Base-by-base conservation (phyloP, 2,888 invertebrate genomes). In the Amblyteles armatorius region DNA sequence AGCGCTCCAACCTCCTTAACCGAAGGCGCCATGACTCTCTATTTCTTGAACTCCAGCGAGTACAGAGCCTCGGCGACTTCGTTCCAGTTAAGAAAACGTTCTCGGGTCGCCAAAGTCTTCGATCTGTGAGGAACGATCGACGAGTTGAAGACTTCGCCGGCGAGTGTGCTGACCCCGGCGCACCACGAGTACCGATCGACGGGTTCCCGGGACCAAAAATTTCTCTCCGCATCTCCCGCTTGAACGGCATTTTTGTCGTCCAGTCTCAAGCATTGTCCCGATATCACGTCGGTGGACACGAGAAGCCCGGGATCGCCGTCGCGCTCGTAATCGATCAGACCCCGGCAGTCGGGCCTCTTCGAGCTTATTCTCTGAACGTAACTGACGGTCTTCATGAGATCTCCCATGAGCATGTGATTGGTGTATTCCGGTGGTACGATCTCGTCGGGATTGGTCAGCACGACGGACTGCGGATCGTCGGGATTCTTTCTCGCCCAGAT, bases 381-480 rank as follows among this genome's bases (percentile, higher is more conserved):
- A 6, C 36, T 52, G 6, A 77, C 22, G 3, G 52, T 67, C 40
- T 77, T 77, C 76, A 67, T 77, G 5, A 77, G 29, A 67, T 77
- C 76, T 16, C 67, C 76, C 76, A 77, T 77, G 11, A 77, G 40
- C 67, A 67, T 40, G 13, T 77, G 76, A 77, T 77, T 77, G 26
- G 65, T 77, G 40, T 77, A 77, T 16, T 55, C 76, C 22, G 26
- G 16, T 2, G 76, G 76, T 26, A 77, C 67, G 0, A 77, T 77
- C 1, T 67, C 76, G n/a, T 77, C 67, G 26, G 55, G 22, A 55
- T 77, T 77, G 7, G 52, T 55, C 22, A 77, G 40, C 16, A 67
- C 52, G 6, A 77, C 22, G 3, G 76, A 77, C 13, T 67, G 67
- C 5, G 65, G 65, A 2, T 77, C 67, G 29, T 67, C 40, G 1